Evolutionary conservation across 1,140 invertebrate species (phyloP), one percentile per base, ranked within the genome.

Genomic region (Stratiolaelaps scimitus): DNA sequence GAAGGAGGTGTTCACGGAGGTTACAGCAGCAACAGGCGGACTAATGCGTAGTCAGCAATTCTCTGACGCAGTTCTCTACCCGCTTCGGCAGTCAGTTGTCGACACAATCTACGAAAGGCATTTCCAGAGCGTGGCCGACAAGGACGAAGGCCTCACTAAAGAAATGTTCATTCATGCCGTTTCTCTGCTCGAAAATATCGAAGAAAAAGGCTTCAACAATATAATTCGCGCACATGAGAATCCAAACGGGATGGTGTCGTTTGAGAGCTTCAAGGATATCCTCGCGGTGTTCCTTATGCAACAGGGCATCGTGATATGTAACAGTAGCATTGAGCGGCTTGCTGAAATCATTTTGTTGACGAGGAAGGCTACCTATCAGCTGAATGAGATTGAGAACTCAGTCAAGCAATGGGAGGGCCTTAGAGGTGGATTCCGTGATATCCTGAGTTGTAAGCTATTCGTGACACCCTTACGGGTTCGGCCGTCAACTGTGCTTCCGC

Each of bases 181-280:
- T 40, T 4, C 4, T n/a, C 53, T 4, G 17, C 26, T 19, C 53
- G 34, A 26, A 10, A 19, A 4, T 4, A 48, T 28, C 47, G 26
- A 23, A 26, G 23, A 26, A 26, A 13, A 60, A 6, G 26, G 15
- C 17, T 29, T 60, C 53, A 60, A 60, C 2, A 34, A 60, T 23
- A 60, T 60, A 2, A 15, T 60, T 15, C 15, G 26, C 23, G 17
- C 26, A 15, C 26, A 60, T 34, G 26, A 26, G 13, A 23, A 60
- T 2, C 26, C 15, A 20, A n/a, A 26, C 4, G 53, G 53, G 5
- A 17, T 20, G n/a, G 26, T 60, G 15, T 60, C 53, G 23, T 60
- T 60, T 23, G 53, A 60, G 20, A 34, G 34, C 53, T 60, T 60
- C 53, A 26, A 60, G 20, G 34, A 60, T 34, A 60, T 60, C 20